Conservation (phyloP, 2,888 invertebrate genomes). For the Cosmorhoe ocellata region DNA sequence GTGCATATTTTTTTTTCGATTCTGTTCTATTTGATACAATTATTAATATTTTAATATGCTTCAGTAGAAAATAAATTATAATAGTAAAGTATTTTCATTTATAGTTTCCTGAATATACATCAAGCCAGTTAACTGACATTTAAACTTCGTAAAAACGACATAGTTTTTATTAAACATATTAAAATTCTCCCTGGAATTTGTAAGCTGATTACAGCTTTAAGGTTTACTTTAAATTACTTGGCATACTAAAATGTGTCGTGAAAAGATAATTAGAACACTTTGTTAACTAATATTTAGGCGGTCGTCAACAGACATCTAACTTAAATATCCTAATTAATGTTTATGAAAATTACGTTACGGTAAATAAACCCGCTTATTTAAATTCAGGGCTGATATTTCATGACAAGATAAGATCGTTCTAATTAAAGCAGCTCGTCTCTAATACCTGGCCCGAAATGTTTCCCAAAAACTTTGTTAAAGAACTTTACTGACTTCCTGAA, state of each 20-base stretch:
- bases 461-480: conserved; percentile 9
- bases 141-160: too few relatives aligned
- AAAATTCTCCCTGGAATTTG: conserved; percentile 8
- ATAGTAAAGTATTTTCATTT: too few relatives aligned
- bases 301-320: conserved; percentile 38
- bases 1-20: too few relatives aligned
- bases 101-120: too few relatives aligned
- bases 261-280: conserved; percentile 42
- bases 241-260: conserved; percentile 34
- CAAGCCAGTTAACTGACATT: too few relatives aligned
- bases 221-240: conserved; percentile 41
- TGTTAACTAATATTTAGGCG: conserved; percentile 37
- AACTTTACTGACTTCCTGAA: conserved; percentile 24
- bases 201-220: conserved; percentile 13
- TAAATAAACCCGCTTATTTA: conserved; percentile 34
- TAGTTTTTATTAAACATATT: too few relatives aligned
- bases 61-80: too few relatives aligned
- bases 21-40: too few relatives aligned
- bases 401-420: conserved; percentile 32
- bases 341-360: conserved; percentile 35
- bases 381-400: conserved; percentile 32
- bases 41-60: too few relatives aligned
- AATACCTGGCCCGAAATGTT: conserved; percentile 25
- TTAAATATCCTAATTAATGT: conserved; percentile 43
- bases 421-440: conserved; percentile 26